A percentile compares a stretch with the other conserved stretches of the same genome.
These are phyloP conservation scores for Tineola bisselliella DNA, from an alignment of 2,888 invertebrate genomes.

Conservation along the genomic window DNA sequence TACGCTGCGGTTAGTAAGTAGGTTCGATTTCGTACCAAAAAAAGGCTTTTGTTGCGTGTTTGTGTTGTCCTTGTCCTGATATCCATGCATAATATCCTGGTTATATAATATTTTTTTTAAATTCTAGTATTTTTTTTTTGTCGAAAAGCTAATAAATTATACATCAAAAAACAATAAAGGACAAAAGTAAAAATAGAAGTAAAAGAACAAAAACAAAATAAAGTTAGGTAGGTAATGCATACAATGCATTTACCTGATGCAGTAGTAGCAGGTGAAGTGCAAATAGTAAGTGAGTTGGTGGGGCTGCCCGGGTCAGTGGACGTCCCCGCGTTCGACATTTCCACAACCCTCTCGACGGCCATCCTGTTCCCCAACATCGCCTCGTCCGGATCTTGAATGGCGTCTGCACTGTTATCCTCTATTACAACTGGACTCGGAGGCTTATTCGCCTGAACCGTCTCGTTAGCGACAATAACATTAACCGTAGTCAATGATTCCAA, in stretches of 20 bases:
- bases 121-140: too few species aligned
- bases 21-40: too few species aligned
- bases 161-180: too few species aligned
- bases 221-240: too few species aligned
- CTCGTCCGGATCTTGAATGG: slow-evolving; percentile 26
- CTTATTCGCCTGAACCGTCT: slow-evolving; percentile 25
- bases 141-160: too few species aligned
- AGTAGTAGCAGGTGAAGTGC: slow-evolving; percentile 41
- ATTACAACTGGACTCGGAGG: slow-evolving; percentile 29
- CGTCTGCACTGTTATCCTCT: slow-evolving; percentile 26
- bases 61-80: too few species aligned
- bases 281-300: slow-evolving; percentile 31
- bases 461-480: slow-evolving; percentile 56
- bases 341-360: slow-evolving; percentile 52
- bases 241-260: slow-evolving; percentile 62
- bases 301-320: slow-evolving; percentile 25
- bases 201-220: too few species aligned
- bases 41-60: too few species aligned
- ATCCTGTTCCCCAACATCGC: slow-evolving; percentile 40
- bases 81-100: too few species aligned
- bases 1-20: too few species aligned
- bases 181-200: too few species aligned
- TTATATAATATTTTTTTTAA: too few species aligned
- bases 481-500: slow-evolving; percentile 58
- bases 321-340: slow-evolving; percentile 38